These are phyloP conservation scores for Ochropleura plecta DNA, from an alignment of 2,888 invertebrate genomes.

Conservation along the genomic window DNA sequence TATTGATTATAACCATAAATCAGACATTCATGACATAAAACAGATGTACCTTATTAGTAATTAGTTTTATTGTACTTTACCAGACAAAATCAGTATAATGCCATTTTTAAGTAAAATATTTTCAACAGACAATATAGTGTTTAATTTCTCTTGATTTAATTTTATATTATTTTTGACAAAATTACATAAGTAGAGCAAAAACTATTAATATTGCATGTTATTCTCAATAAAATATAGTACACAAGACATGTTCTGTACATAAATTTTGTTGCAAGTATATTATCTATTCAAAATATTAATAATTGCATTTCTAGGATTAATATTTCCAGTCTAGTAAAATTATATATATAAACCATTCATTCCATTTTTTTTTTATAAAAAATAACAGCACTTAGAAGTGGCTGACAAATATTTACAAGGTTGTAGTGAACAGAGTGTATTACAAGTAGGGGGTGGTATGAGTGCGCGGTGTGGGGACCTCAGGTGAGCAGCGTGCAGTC, in stretches of 20 bases:
- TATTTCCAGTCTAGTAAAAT: slow-evolving; percentile 52
- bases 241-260: slow-evolving; percentile 24
- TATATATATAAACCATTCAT: slow-evolving; percentile 49
- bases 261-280: slow-evolving; percentile 31
- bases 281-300: slow-evolving; percentile 45
- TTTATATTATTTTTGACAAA: slow-evolving; percentile 10
- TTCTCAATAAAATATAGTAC: slow-evolving; percentile 36
- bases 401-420: slow-evolving; percentile 61
- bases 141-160: slow-evolving; percentile 31
- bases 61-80: slow-evolving; percentile 37
- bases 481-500: slow-evolving; percentile 97
- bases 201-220: slow-evolving; percentile 24
- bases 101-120: slow-evolving; percentile 42
- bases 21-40: slow-evolving; percentile 16
- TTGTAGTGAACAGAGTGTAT: slow-evolving; percentile 31
- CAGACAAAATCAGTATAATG: slow-evolving; percentile 34
- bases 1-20: slow-evolving; percentile 20
- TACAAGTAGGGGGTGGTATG: slow-evolving; percentile 21
- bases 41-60: slow-evolving; percentile 28
- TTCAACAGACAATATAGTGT: slow-evolving; percentile 24
- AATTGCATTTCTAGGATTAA: slow-evolving; percentile 50
- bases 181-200: slow-evolving; percentile 7
- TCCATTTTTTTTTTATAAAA: slow-evolving; percentile 54
- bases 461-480: slow-evolving; percentile 69
- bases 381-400: slow-evolving; percentile 48